Conservation (phyloP, 1,140 invertebrate genomes). For the Telenomus remus region DNA sequence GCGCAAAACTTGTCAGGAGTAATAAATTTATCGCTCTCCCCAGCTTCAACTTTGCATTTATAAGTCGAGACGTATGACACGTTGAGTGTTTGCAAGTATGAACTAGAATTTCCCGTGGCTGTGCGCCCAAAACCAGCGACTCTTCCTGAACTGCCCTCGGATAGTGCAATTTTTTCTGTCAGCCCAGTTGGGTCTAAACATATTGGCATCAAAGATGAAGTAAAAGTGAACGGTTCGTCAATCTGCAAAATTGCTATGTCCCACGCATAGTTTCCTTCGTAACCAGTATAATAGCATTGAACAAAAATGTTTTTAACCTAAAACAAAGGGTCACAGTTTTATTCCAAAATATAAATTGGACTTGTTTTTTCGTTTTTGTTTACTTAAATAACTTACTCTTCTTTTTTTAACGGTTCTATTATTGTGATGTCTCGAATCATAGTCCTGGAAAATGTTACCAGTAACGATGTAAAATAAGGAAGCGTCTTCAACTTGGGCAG, state of each 20-base stretch:
- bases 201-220: constrained; percentile 60
- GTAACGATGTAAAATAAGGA: constrained; percentile 57
- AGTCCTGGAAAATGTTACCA: constrained; percentile 69
- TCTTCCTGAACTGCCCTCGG: constrained; percentile 61
- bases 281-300: constrained; percentile 64
- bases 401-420: constrained; percentile 54
- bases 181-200: constrained; percentile 64
- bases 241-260: constrained; percentile 70
- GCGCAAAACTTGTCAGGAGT: constrained; percentile 72
- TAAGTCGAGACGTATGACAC: constrained; percentile 63
- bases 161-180: constrained; percentile 45
- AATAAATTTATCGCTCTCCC: constrained; percentile 55
- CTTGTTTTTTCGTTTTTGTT: no score
- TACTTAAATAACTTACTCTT: constrained; percentile 35
- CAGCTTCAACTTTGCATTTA: constrained; percentile 57
- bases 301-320: constrained; percentile 68
- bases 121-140: constrained; percentile 72
- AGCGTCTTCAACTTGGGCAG: constrained; percentile 20
- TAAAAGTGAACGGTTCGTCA: constrained; percentile 60
- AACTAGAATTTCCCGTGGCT: constrained; percentile 54
- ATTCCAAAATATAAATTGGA: no score
- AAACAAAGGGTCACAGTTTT: constrained; percentile 23
- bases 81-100: constrained; percentile 62
- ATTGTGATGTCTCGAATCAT: constrained; percentile 60
- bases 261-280: constrained; percentile 63